Evolutionary conservation across 2,113 vertebrate species (phyloP), one percentile per base, ranked within the genome.

Genomic region (Xenopus tropicalis): DNA sequence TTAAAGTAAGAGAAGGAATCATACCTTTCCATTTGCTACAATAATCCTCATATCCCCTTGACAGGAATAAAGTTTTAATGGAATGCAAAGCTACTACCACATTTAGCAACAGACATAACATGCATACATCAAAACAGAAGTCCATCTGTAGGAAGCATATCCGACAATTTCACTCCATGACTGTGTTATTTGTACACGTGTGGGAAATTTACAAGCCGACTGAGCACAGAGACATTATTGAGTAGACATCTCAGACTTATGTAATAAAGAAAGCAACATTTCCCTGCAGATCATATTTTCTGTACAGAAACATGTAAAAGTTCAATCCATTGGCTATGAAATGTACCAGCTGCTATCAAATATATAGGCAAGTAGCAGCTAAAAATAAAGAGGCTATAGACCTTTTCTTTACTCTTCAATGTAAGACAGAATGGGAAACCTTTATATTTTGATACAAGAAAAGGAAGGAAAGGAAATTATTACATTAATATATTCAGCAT

Each of bases 191-290:
- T 62, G 44, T 69, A 59, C 56, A 51, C 29, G 48, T 52, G 72
- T 42, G 57, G 11, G 57, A 65, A 74, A 74, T 74, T 74, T 74
- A 74, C 57, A 69, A 69, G 72, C 57, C 44, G 61, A 23, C 72
- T 23, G 65, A 62, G 65, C 57, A 22, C 11, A 51, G 44, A 67
- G 54, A 74, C 72, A 62, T 68, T 59, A 62, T 52, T 54, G 61
- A 54, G 22, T n/a, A 58, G 56, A 58, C 52, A 59, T 22, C 56
- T 14, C 29, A 66, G 71, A 48, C 63, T 48, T 11, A 19, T 51
- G 44, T 72, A 63, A 24, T 72, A 63, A 72, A 58, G 62, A 58
- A 21, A 24, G 25, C 44, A 43, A 66, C 62, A 65, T 64, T 57
- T n/a, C 25, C 14, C 24, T 46, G 71, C 44, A 57, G 44, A 58